Evolutionary conservation across 2,113 vertebrate species (phyloP).

Genomic region (Spizaetus ornatus): DNA sequence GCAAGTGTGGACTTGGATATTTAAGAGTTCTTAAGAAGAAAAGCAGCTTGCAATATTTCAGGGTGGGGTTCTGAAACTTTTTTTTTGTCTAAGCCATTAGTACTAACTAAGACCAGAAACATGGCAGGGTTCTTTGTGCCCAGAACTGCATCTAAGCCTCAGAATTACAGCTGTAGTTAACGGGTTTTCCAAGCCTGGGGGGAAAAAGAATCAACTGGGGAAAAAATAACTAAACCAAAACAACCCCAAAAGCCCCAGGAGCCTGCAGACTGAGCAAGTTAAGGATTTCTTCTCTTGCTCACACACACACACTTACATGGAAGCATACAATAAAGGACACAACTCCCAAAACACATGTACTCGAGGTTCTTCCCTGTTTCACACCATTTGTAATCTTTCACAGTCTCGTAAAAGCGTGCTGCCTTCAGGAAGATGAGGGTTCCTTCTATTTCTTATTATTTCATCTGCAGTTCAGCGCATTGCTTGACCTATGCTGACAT

Average conservation of each 20-base stretch:
- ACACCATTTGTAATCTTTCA: neutral
- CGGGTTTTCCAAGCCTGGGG: neutral
- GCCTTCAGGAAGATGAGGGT: neutral
- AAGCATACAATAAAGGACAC: neutral
- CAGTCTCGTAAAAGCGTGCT: neutral
- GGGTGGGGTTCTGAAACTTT: neutral
- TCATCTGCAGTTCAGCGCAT: neutral
- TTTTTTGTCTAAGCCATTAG: neutral
- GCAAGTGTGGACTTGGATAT: slow-evolving; percentile 22
- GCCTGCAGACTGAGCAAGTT: neutral
- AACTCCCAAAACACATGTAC: neutral
- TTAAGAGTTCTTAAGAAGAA: neutral
- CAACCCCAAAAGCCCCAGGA: neutral
- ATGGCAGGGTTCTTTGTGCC: neutral
- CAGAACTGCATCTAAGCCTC: neutral
- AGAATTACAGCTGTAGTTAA: slow-evolving; percentile 13
- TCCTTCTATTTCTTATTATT: neutral
- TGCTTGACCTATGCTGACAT: neutral
- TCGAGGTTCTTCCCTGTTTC: neutral
- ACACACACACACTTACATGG: neutral
- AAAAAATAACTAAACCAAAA: neutral
- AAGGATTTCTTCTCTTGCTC: neutral
- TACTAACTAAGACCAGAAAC: neutral
- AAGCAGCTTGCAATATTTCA: slow-evolving; percentile 27
- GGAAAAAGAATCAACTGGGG: neutral